Conservation (phyloP, 2,113 vertebrate species). For the Pteruthius melanotis region DNA sequence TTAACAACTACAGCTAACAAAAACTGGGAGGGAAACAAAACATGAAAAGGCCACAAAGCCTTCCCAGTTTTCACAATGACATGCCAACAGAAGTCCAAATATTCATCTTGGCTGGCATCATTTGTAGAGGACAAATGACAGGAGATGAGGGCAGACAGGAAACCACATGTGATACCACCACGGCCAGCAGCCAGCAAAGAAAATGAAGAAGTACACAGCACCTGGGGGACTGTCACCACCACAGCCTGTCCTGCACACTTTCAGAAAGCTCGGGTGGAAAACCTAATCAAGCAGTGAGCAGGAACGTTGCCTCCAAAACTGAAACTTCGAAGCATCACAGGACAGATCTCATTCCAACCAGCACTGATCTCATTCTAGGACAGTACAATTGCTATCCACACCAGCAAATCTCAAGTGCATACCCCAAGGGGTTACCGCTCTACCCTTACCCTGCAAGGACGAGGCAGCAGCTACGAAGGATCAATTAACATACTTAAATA, state of each 20-base stretch:
- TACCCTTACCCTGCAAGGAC: not conserved
- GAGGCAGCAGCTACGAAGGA: not conserved
- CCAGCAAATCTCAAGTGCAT: not conserved
- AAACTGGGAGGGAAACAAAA: fast-evolving
- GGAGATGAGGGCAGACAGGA: not conserved
- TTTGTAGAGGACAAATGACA: not conserved
- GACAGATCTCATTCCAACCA: not conserved
- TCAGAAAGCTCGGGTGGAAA: not conserved
- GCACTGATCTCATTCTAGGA: not conserved
- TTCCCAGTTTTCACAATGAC: not conserved
- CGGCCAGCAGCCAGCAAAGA: not conserved
- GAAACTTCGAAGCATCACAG: not conserved
- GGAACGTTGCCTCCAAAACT: not conserved
- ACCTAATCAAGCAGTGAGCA: not conserved
- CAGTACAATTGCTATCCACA: not conserved
- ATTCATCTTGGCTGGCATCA: fast-evolving
- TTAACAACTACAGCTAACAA: not conserved
- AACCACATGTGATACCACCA: not conserved
- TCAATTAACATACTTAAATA: not conserved
- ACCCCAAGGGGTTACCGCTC: not conserved
- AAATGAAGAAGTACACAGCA: not conserved
- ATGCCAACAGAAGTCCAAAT: not conserved
- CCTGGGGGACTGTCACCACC: fast-evolving
- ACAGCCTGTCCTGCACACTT: too few species aligned
- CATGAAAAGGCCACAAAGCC: not conserved